Evolutionary conservation across 64 coral and sea anemone species (phyloP), one percentile per base, ranked within the genome.

Genomic region (Exaiptasia diaphana): DNA sequence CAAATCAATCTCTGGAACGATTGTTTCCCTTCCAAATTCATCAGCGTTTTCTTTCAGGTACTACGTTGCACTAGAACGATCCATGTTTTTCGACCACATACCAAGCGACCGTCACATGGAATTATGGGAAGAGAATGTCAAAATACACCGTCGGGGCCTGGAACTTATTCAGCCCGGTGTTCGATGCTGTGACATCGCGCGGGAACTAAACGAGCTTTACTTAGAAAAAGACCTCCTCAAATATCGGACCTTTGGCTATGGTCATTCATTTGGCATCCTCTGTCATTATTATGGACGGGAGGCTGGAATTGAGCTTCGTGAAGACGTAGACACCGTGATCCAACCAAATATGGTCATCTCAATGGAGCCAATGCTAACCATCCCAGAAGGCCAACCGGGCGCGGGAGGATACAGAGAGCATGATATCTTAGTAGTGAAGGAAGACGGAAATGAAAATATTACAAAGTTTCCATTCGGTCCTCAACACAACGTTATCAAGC

Each of bases 271-370:
- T 53, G 93, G 93, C 14, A 87, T 96, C 32, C 81, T 96, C 9
- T 76, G 68, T 65, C 93, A 96, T 64, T 96, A 96, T 50, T 96
- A 96, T 71, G 93, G 93, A 6, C 87, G 93, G 34, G 87, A 97
- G 55, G 87, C 93, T 75, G 92, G 86, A 26, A 49, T 88, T 13
- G 92, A 96, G 71, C n/a, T 96, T n/a, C 81, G 92, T 36, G 92
- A 96, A 73, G 80, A 96, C 38, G 62, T 85, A 13, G 93, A 96
- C 4, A 90, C 87, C 15, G 68, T 90, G 5, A 46, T 96, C 21
- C 44, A 96, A 44, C 87, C 93, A 23, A 96, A 96, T 69, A 96
- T 96, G 93, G 93, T 96, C 5, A 43, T 96, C 7, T 96, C 93
- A 4, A 96, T 96, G 86, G 93, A 96, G 52, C 93, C 93, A 21